Conservation (phyloP, 2,797 vertebrate species). For the Spheniscus humboldti region DNA sequence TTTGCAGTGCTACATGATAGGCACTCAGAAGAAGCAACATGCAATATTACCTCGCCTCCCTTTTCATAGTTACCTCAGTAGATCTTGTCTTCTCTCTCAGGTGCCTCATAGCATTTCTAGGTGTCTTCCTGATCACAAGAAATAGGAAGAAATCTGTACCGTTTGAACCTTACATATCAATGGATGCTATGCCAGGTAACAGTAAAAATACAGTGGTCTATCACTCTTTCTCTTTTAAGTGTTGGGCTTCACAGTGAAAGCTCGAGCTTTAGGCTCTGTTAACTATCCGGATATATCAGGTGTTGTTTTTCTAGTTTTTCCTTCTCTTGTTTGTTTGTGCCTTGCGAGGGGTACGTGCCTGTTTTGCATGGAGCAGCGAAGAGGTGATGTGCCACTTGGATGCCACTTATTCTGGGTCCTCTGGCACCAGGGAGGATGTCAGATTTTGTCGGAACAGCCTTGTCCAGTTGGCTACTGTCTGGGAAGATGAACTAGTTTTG, state of each 20-base stretch:
- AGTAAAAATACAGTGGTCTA: not conserved
- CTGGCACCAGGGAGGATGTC: not conserved
- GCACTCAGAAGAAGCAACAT: not conserved
- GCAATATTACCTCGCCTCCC: not conserved
- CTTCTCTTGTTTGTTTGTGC: not conserved
- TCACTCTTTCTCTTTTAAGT: not conserved
- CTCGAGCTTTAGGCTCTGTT: not conserved
- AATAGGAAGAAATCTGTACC: conserved; percentile 83
- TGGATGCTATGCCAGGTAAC: conserved; percentile 92
- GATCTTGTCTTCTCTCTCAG: conserved; percentile 64
- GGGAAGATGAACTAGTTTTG: not conserved
- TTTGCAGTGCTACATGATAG: not conserved
- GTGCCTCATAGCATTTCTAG: conserved; percentile 86
- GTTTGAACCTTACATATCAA: conserved; percentile 94
- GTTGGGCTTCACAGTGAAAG: not conserved
- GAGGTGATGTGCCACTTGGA: not conserved
- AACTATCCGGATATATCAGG: fast-evolving
- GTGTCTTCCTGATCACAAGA: conserved; percentile 90
- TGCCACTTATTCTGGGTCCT: not conserved
- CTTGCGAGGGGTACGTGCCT: not conserved
- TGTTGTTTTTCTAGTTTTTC: not conserved
- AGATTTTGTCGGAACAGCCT: not conserved
- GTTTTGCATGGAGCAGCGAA: not conserved
- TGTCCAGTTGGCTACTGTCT: not conserved
- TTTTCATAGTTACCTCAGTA: not conserved